Evolutionary conservation across 2,113 vertebrate species (phyloP).

Genomic region (Crotalus viridis): DNA sequence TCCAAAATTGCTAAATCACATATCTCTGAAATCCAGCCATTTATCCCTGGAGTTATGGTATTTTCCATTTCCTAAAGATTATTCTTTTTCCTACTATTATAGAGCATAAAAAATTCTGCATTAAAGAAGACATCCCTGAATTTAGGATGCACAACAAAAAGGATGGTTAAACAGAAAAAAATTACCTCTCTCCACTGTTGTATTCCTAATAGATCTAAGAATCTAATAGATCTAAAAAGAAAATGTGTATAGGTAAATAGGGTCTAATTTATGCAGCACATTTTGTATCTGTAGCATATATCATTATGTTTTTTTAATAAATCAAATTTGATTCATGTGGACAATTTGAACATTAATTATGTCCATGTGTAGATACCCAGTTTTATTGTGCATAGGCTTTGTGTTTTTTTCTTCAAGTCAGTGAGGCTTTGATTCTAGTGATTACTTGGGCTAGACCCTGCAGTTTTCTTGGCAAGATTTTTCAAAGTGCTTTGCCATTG

Average conservation of each 20-base stretch:
- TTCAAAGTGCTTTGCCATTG: too few species aligned
- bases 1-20: not conserved
- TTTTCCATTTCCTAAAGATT: not conserved
- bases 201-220: not conserved
- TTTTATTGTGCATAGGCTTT: not conserved
- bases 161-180: not conserved
- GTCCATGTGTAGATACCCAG: not conserved
- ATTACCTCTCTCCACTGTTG: not conserved
- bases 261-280: not conserved
- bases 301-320: not conserved
- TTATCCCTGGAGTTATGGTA: not conserved
- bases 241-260: not conserved
- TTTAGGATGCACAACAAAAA: not conserved
- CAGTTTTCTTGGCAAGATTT: too few species aligned
- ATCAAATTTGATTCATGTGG: not conserved
- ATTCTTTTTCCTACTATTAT: not conserved
- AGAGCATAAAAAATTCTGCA: not conserved
- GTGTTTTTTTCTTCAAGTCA: not conserved
- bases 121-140: too few species aligned
- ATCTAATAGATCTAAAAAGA: not conserved
- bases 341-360: not conserved
- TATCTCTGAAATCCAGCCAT: not conserved
- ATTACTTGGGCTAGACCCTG: not conserved
- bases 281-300: not conserved
- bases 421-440: not conserved